Conservation (phyloP, 2,797 vertebrate genomes). For the Anguilla obscura region DNA sequence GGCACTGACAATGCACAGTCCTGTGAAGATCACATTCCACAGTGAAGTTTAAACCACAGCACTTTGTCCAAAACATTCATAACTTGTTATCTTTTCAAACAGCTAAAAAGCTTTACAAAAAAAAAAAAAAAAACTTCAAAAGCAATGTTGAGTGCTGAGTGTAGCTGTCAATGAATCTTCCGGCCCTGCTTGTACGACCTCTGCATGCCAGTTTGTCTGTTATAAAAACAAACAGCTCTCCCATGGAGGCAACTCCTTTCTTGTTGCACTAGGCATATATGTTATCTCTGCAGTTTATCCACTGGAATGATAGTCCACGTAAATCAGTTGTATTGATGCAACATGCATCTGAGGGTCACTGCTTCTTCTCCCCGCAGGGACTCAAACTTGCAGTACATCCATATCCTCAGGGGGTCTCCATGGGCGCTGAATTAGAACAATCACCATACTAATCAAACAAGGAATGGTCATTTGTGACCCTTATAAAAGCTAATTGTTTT, state of each 20-base stretch:
- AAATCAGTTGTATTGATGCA: background rate
- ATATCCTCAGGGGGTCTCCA: too few species aligned
- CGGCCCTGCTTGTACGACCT: background rate
- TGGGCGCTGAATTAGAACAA: too few species aligned
- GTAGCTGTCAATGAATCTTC: background rate
- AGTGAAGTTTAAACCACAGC: background rate
- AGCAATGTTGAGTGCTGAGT: background rate
- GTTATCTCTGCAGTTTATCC: background rate
- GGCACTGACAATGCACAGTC: background rate
- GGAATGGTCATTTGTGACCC: too few species aligned
- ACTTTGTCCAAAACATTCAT: background rate
- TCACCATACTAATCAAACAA: too few species aligned
- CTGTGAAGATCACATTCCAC: background rate
- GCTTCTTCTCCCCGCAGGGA: background rate
- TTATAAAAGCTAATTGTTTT: too few species aligned
- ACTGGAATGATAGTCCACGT: background rate
- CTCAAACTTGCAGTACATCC: too few species aligned
- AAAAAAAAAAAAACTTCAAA: background rate
- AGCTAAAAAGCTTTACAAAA: background rate
- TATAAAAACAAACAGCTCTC: background rate
- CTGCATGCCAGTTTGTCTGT: background rate
- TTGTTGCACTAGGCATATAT: background rate
- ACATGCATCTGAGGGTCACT: background rate
- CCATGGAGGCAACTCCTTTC: background rate
- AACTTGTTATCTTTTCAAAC: background rate